Percentiles rank a stretch among this genome's conserved stretches.
phyloP scores from a whole-genome alignment of 2,113 vertebrate species.

The Maccullochella peelii region DNA sequence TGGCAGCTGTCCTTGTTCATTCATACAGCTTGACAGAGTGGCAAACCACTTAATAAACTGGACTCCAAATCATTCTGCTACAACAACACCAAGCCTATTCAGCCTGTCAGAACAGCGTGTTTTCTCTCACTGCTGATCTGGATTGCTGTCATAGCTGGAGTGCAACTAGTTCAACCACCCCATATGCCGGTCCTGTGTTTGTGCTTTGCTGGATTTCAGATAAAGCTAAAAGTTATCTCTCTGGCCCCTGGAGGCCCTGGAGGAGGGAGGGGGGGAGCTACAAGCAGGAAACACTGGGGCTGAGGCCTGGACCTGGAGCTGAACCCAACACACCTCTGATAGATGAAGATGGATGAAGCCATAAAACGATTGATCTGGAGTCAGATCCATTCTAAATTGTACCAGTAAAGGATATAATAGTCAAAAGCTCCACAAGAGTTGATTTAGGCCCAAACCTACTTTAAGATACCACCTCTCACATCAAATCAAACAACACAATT shows the following conservation, averaged over 20 bases:
- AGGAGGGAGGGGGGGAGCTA: not conserved
- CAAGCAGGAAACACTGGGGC: constrained; percentile 5
- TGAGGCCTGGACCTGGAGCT: constrained; percentile 24
- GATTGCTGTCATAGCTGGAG: constrained; percentile 16
- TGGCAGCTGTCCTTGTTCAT: constrained; percentile 30
- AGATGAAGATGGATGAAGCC: constrained; percentile 50
- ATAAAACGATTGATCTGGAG: constrained; percentile 3
- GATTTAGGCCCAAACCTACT: not conserved
- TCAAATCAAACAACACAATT: not conserved
- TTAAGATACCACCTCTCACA: not conserved
- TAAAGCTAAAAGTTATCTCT: constrained; percentile 29
- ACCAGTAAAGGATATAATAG: not conserved
- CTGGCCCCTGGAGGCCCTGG: not conserved
- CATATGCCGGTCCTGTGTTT: constrained; percentile 9
- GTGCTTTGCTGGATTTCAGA: constrained; percentile 47
- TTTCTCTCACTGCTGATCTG: constrained; percentile 34
- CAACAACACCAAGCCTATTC: constrained; percentile 53
- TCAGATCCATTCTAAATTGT: constrained; percentile 1
- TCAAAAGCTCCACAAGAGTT: not conserved
- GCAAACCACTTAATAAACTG: constrained; percentile 35
- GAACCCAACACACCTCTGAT: constrained; percentile 43
- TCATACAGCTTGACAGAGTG: constrained; percentile 23
- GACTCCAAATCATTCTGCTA: constrained; percentile 38
- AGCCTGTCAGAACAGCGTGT: constrained; percentile 16
- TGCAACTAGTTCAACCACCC: not conserved